Evolutionary conservation across 2,888 invertebrate genomes (phyloP).

Genomic region (Ochropacha duplaris): DNA sequence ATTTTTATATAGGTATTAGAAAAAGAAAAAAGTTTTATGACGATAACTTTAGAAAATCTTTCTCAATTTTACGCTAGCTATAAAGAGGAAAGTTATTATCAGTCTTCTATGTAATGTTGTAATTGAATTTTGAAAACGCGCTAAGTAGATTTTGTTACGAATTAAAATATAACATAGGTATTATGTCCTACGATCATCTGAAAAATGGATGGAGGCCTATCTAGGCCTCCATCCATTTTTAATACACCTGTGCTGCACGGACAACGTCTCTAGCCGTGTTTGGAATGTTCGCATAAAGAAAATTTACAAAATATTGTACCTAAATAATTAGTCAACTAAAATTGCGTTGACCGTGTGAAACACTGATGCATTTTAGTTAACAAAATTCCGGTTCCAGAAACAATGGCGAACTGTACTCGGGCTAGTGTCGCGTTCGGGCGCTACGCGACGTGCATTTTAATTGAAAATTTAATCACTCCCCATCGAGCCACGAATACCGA

Average conservation of each 20-base stretch:
- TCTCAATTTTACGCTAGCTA: constrained; percentile 7
- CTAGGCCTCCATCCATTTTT: too few species aligned
- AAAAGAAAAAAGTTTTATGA: constrained; percentile 46
- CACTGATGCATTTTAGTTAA: neutral
- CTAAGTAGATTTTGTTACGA: too few species aligned
- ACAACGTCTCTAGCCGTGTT: too few species aligned
- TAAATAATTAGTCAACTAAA: neutral
- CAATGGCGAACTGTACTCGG: neutral
- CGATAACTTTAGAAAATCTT: constrained; percentile 28
- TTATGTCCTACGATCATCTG: too few species aligned
- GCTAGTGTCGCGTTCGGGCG: constrained; percentile 1
- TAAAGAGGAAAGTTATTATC: neutral
- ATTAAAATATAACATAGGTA: too few species aligned
- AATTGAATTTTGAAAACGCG: too few species aligned
- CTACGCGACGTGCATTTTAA: constrained; percentile 18
- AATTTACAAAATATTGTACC: too few species aligned
- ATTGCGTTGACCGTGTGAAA: neutral
- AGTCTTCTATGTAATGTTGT: neutral
- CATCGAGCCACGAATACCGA: constrained; percentile 10
- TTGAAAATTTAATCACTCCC: constrained; percentile 32
- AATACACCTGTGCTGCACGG: too few species aligned
- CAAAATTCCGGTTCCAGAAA: neutral
- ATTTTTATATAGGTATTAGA: too few species aligned
- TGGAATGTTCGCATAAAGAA: too few species aligned
- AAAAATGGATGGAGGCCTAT: too few species aligned